These are phyloP conservation scores for Pandion haliaetus DNA, from an alignment of 2,113 vertebrate genomes.

Conservation along the genomic window DNA sequence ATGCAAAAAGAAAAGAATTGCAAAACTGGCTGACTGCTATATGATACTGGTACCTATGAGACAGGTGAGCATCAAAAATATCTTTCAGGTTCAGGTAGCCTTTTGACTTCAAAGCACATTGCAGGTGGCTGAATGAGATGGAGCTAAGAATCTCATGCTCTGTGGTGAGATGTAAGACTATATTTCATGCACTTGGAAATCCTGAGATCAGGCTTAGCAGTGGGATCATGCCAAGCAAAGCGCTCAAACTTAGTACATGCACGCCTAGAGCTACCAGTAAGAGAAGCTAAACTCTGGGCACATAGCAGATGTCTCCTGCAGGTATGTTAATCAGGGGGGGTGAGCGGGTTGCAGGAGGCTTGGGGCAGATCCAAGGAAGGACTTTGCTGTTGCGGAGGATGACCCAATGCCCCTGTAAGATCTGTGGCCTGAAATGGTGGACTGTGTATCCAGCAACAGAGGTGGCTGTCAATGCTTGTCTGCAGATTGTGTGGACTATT, in stretches of 20 bases:
- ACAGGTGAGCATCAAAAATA: background rate
- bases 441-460: background rate
- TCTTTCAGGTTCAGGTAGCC: background rate
- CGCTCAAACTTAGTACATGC: background rate
- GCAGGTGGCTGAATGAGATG: background rate
- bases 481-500: background rate
- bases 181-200: background rate
- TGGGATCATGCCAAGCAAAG: background rate
- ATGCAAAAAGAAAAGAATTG: background rate
- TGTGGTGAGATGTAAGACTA: fast-evolving
- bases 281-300: background rate
- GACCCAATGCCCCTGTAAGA: background rate
- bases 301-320: background rate
- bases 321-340: background rate
- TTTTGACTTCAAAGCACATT: background rate
- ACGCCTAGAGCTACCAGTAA: background rate
- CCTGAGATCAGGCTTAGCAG: background rate
- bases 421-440: background rate
- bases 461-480: background rate
- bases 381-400: background rate
- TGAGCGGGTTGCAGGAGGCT: background rate
- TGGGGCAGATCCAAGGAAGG: background rate
- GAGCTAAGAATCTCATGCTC: background rate
- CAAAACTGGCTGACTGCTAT: background rate
- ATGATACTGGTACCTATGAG: background rate